Base-by-base conservation (phyloP, 1,140 invertebrate species). In the Melipona quadrifasciata region DNA sequence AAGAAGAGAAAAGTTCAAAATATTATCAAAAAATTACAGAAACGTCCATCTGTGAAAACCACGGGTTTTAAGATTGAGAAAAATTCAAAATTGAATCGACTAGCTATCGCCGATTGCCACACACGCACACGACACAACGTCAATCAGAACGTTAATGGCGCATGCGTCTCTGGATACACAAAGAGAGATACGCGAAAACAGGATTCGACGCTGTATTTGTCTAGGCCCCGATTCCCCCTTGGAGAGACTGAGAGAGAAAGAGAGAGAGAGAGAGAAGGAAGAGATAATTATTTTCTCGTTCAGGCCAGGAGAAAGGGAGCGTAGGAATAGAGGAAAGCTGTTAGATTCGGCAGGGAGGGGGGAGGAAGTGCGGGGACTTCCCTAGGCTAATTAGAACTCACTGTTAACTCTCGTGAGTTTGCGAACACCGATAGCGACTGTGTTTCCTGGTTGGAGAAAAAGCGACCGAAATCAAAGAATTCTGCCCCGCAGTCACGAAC, bases 251-350 rank as follows among this genome's bases (percentile, higher is more conserved):
- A 47, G 8, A 47, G 6, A 47, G 39, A 47, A 6, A 47, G 39
- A 47, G 39, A 47, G 6, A 47, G 8, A 47, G 39, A 47, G 6
- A 47, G 39, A 47, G 39, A 24, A 4, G 34, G 79, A 64, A 65
- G 81, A 34, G 74, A 83, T 83, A 77, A 83, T 83, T 83, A 27
- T 77, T 67, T 78, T 70, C 81, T 70, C 53, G 68, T 61, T 75
- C 1, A 24, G 58, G 53, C 5, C 16, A 51, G 24, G n/a, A 47
- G 55, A 74, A 21, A 34, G 55, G 16, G 24, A 53, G 0, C 5
- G 12, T 0, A 3, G 61, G 16, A 31, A 19, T 34, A 39, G 31
- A n/a, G 24, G 31, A 74, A 34, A 34, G 27, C n/a, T 21, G 71
- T 21, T 4, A 71, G 24, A 58, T 24, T 34, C 58, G 57, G 51